Evolutionary conservation across 2,113 vertebrate genomes (phyloP).

Genomic region (Odontesthes bonariensis): DNA sequence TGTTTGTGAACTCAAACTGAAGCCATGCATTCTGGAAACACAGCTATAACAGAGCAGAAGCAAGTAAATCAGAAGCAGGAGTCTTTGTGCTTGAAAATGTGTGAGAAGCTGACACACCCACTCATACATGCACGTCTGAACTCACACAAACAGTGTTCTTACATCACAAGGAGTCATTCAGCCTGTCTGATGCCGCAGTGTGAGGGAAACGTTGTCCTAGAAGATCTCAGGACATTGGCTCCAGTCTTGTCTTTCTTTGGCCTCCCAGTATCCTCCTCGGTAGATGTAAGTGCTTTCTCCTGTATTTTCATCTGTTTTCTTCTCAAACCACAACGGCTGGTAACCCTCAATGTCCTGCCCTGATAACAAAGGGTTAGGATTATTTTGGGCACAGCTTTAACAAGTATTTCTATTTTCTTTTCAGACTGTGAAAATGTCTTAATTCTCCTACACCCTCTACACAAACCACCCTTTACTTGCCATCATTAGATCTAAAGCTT

Average conservation of each 20-base stretch:
- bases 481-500: not conserved
- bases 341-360: conserved; percentile 89
- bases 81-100: conserved; percentile 54
- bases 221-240: conserved; percentile 90
- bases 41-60: conserved; percentile 32
- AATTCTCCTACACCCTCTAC: not conserved
- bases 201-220: conserved; percentile 73
- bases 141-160: conserved; percentile 27
- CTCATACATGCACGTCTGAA: conserved; percentile 29
- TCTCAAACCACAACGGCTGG: conserved; percentile 92
- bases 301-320: conserved; percentile 86
- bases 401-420: not conserved
- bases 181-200: not conserved
- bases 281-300: conserved; percentile 89
- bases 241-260: conserved; percentile 94
- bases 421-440: not conserved
- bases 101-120: conserved; percentile 1
- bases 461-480: not conserved
- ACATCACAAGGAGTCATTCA: conserved; percentile 20
- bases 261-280: conserved; percentile 96
- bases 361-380: conserved; percentile 61
- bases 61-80: conserved; percentile 7
- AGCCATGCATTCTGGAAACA: conserved; percentile 51
- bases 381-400: not conserved
- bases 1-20: not conserved